A percentile compares a stretch with the other conserved stretches of the same genome.
Conservation (phyloP, 2,888 invertebrate genomes). For the Cephonodes hylas region DNA sequence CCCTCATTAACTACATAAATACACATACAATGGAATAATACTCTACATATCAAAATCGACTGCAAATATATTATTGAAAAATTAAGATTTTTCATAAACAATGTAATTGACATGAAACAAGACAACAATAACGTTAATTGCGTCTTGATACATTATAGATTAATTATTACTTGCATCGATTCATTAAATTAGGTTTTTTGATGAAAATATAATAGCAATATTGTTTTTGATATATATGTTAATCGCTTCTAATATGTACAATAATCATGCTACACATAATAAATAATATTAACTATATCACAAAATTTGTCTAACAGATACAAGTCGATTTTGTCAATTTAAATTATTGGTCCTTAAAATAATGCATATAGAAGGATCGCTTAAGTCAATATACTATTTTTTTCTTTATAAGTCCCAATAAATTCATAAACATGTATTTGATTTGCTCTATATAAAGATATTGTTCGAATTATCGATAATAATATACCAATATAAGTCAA, state of each 20-base stretch:
- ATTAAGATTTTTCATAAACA: too few relatives aligned
- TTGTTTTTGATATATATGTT: not conserved
- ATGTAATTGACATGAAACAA: not conserved
- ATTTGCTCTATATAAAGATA: not conserved
- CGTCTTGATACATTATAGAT: not conserved
- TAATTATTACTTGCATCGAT: too few relatives aligned
- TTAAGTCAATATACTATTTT: too few relatives aligned
- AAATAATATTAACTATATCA: constrained; percentile 5
- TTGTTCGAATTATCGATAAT: too few relatives aligned
- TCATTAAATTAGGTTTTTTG: too few relatives aligned
- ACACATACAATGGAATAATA: not conserved
- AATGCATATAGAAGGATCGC: not conserved
- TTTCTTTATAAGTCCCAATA: too few relatives aligned
- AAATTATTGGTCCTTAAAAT: not conserved
- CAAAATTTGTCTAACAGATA: not conserved
- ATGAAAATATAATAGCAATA: not conserved
- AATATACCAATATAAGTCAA: not conserved
- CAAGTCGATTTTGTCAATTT: not conserved
- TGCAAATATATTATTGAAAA: not conserved
- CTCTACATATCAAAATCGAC: not conserved
- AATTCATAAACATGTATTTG: too few relatives aligned
- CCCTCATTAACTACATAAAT: not conserved
- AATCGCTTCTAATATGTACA: not conserved
- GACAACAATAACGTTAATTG: not conserved
- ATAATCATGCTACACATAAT: not conserved